phyloP scores from a whole-genome alignment of 2,113 vertebrate genomes.

The Tyto alba region DNA sequence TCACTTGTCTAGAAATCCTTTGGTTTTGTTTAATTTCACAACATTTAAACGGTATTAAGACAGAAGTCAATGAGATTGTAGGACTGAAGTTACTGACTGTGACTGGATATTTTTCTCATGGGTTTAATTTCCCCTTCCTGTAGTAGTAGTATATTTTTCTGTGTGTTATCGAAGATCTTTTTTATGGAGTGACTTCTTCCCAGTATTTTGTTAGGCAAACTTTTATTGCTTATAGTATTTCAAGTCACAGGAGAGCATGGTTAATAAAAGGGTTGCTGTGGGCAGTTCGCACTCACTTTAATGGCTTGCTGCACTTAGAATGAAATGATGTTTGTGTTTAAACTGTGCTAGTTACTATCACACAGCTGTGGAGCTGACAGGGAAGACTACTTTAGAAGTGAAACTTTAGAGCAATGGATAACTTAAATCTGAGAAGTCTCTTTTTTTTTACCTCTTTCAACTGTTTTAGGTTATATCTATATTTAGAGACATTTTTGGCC shows the following conservation, averaged over 20 bases:
- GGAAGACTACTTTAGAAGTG: background rate
- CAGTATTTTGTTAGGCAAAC: background rate
- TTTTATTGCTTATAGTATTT: background rate
- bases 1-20: background rate
- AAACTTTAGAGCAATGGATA: background rate
- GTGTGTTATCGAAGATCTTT: background rate
- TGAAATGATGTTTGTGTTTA: background rate
- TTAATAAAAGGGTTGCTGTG: background rate
- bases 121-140: background rate
- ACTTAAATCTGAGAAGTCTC: background rate
- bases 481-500: slow-evolving; percentile 85
- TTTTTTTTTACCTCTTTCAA: background rate
- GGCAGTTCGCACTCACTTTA: background rate
- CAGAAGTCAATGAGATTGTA: background rate
- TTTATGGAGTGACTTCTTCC: background rate
- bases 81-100: background rate
- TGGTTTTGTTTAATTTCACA: background rate
- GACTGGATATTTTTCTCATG: background rate
- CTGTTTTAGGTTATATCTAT: slow-evolving; percentile 79
- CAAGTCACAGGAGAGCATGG: background rate
- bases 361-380: background rate
- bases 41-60: background rate
- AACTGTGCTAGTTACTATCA: background rate
- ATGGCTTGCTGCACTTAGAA: background rate
- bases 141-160: background rate